Base-by-base conservation (phyloP, 2,113 vertebrate species). In the Mellivora capensis region DNA sequence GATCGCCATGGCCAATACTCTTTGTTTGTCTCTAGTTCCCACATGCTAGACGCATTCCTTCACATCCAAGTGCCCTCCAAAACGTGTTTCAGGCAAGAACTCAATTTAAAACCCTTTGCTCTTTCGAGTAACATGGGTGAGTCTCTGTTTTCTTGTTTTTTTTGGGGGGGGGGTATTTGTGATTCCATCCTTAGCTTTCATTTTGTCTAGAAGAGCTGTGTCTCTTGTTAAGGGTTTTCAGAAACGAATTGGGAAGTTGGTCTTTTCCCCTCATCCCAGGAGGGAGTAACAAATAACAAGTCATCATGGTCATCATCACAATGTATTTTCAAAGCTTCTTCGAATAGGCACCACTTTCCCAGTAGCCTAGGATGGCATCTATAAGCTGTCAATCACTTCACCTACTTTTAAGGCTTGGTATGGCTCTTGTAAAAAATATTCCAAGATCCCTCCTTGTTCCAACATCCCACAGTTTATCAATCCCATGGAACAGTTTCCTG, bases 1-100 rank as follows among this genome's bases (percentile, higher is more conserved):
- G 34, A 69, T 23, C 0, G 2, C 57, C 2, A 4, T 4, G 3
- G 5, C 11, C 3, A 3, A 25, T 34, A 5, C 11, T 44, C 59
- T 71, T 4, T 21, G 9, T 0, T 27, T 37, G 61, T 59, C 72
- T 71, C 57, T 71, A 31, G 3, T 20, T 54, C n/a, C 20, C 0
- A 4, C 7, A 9, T 14, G 29, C 7, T 61, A 84, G 39, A 61
- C 2, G 37, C 11, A 74, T 52, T 8, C 2, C 18, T 18, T 29
- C 7, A 21, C 18, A 44, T 8, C 47, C 2, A 42, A 4, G 0
- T 3, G 34, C 23, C 64, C 12, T 39, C 15, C 77, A 94, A 92
- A 82, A 44, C 3, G 34, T 84, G 37, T 72, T 87, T 95, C 71
- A 21, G 17, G 27, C 49, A 62, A 81, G 34, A 77, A 37, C 3